Evolutionary conservation across 2,888 invertebrate genomes (phyloP).

Genomic region (Idaea dimidiata): DNA sequence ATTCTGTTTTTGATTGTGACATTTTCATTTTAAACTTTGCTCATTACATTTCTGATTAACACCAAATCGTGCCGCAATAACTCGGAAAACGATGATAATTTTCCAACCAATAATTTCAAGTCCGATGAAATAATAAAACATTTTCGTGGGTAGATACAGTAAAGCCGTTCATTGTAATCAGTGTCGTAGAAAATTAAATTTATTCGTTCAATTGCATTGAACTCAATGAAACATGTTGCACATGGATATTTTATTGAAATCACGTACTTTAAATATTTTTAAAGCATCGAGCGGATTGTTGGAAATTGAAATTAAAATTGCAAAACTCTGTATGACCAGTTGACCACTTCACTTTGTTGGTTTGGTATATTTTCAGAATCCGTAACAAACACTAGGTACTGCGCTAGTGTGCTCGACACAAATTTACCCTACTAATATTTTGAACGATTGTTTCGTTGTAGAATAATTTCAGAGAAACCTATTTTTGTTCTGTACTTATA

Average conservation of each 20-base stretch:
- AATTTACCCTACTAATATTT: no score
- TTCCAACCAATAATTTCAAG: neutral
- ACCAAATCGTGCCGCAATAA: neutral
- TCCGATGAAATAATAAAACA: neutral
- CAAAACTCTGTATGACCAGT: neutral
- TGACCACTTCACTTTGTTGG: neutral
- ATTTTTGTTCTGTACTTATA: neutral
- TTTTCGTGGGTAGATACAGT: neutral
- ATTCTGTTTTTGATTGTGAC: neutral
- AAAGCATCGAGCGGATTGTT: neutral
- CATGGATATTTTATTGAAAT: neutral
- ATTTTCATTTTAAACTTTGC: neutral
- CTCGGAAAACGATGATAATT: neutral
- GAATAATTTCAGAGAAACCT: no score
- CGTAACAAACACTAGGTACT: neutral
- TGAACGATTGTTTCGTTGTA: no score
- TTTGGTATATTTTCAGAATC: neutral
- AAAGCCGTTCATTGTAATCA: slow-evolving; percentile 9
- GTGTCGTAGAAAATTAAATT: slow-evolving; percentile 24
- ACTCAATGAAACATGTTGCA: slow-evolving; percentile 20
- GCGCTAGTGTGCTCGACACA: neutral
- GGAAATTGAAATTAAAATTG: neutral
- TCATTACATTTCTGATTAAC: neutral
- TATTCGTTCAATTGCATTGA: slow-evolving; percentile 13
- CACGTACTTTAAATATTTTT: slow-evolving; percentile 1